Evolutionary conservation across 1,140 invertebrate species (phyloP).

Genomic region (Musca vetustissima): DNA sequence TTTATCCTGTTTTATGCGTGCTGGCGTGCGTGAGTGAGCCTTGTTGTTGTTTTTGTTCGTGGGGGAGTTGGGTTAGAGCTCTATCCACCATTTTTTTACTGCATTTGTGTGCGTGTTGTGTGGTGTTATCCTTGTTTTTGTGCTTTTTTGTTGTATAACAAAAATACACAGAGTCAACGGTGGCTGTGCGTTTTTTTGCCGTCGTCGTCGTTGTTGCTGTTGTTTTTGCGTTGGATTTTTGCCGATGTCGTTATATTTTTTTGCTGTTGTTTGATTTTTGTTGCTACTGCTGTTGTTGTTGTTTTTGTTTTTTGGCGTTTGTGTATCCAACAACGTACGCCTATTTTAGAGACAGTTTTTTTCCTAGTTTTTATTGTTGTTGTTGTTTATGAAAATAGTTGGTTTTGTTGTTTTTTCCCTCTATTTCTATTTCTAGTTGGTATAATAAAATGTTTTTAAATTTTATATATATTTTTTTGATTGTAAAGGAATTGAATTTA

Average conservation of each 20-base stretch:
- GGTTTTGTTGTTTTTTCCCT: background rate
- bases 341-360: conserved; percentile 7
- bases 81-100: background rate
- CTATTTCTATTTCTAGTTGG: background rate
- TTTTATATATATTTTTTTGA: too few species aligned
- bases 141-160: background rate
- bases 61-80: too few species aligned
- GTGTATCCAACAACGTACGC: conserved; percentile 7
- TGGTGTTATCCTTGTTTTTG: conserved; percentile 4
- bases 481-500: too few species aligned
- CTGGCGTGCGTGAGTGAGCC: too few species aligned
- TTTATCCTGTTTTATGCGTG: conserved; percentile 10
- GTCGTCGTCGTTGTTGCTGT: too few species aligned
- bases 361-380: too few species aligned
- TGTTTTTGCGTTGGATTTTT: too few species aligned
- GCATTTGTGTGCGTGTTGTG: conserved; percentile 7
- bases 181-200: too few species aligned
- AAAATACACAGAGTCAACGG: too few species aligned
- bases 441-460: conserved; percentile 1
- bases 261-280: background rate
- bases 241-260: background rate
- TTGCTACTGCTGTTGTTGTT: background rate
- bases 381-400: conserved; percentile 5
- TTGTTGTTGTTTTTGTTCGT: too few species aligned
- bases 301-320: conserved; percentile 5